A percentile compares a stretch with the other conserved stretches of the same genome.
Evolutionary conservation across 2,797 vertebrate genomes (phyloP).

Genomic region (Bryconaethiops microstoma): DNA sequence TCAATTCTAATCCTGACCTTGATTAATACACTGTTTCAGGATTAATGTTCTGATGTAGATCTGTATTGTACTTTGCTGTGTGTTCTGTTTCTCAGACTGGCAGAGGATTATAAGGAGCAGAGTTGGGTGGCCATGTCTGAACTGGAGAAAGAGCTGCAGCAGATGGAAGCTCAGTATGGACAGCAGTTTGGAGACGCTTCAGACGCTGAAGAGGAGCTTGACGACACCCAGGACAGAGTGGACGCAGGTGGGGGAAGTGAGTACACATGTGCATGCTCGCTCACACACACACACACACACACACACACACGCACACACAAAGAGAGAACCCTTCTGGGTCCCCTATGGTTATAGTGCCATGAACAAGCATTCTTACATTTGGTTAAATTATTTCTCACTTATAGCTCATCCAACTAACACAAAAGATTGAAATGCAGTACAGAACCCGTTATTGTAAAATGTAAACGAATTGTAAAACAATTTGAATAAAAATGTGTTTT

Average conservation of each 20-base stretch:
- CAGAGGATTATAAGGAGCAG: conserved; percentile 92
- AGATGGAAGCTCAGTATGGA: conserved; percentile 93
- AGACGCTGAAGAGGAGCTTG: conserved; percentile 76
- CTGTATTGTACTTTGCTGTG: not conserved
- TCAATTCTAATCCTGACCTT: not conserved
- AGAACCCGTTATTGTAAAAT: no score
- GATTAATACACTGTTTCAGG: not conserved
- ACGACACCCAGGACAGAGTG: conserved; percentile 68
- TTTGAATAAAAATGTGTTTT: no score
- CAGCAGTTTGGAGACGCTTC: conserved; percentile 92
- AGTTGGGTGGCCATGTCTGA: conserved; percentile 92
- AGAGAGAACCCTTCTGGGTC: not conserved
- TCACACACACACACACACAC: not conserved
- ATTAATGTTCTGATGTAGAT: not conserved
- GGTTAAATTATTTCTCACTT: not conserved
- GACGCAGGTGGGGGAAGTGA: conserved; percentile 76
- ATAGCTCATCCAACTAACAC: not conserved
- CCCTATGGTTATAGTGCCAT: not conserved
- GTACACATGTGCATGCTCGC: not conserved
- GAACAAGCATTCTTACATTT: not conserved
- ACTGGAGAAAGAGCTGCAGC: conserved; percentile 91
- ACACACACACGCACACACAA: not conserved
- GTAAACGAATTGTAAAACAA: no score
- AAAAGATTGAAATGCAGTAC: no score
- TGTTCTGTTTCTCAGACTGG: conserved; percentile 74